A percentile compares a stretch with the other conserved stretches of the same genome.
These are phyloP conservation scores for Cinclus mexicanus DNA, from an alignment of 2,113 vertebrate species.

Conservation along the genomic window DNA sequence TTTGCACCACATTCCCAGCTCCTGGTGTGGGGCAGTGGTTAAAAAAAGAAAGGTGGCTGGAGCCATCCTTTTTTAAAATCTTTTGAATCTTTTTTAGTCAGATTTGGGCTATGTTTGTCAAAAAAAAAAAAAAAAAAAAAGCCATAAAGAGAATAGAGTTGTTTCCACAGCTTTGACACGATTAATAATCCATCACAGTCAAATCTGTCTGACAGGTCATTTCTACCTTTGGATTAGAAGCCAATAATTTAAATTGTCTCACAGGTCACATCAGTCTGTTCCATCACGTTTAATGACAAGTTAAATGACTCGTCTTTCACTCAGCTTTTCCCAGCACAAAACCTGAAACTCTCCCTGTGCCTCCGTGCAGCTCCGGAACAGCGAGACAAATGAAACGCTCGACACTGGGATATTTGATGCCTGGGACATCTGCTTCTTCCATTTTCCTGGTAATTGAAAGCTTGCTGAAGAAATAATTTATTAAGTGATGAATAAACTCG, in stretches of 20 bases:
- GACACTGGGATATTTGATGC: neutral
- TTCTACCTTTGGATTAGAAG: conserved; percentile 32
- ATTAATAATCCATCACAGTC: neutral
- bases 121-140: neutral
- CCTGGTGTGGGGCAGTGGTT: neutral
- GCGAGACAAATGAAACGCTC: neutral
- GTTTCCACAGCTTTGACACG: neutral
- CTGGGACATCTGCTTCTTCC: neutral
- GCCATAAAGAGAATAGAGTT: neutral
- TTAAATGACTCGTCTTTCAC: conserved; percentile 3
- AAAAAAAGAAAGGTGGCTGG: neutral
- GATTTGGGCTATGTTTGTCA: neutral
- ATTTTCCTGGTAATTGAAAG: conserved; percentile 56
- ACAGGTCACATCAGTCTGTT: conserved; percentile 15
- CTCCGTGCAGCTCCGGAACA: neutral
- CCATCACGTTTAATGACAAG: conserved; percentile 44
- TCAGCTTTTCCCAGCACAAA: neutral
- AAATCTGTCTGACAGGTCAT: conserved; percentile 15
- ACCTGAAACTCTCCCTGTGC: neutral
- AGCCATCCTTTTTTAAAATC: neutral
- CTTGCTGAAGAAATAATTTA: conserved; percentile 31
- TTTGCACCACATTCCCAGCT: neutral
- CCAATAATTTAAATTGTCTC: conserved; percentile 13
- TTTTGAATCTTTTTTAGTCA: neutral
- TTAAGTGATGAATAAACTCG: conserved; percentile 47